Evolutionary conservation across 2,113 vertebrate species (phyloP).

Genomic region (Irena cyanogastra): DNA sequence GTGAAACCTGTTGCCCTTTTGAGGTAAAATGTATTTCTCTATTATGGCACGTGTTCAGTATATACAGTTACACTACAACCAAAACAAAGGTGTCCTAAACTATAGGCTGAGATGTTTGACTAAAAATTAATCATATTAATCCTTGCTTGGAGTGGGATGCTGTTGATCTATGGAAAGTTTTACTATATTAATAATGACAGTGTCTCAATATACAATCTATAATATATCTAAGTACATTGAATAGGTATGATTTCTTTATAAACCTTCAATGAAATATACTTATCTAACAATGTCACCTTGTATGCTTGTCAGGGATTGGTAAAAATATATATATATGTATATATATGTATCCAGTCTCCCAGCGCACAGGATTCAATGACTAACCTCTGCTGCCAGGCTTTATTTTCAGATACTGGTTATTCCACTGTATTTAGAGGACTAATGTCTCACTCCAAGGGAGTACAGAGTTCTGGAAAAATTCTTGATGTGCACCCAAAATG

Average conservation of each 20-base stretch:
- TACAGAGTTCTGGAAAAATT: slow-evolving; percentile 28
- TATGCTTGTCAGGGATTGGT: slow-evolving; percentile 50
- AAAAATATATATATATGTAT: slow-evolving; percentile 70
- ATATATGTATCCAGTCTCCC: slow-evolving; percentile 40
- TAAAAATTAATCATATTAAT: slow-evolving; percentile 36
- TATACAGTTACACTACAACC: slow-evolving; percentile 41
- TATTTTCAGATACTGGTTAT: slow-evolving; percentile 5
- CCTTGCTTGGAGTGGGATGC: slow-evolving; percentile 25
- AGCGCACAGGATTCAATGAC: slow-evolving; percentile 43
- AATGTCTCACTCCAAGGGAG: slow-evolving; percentile 15
- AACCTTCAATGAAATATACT: slow-evolving; percentile 61
- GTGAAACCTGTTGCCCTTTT: slow-evolving; percentile 11
- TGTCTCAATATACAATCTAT: slow-evolving; percentile 61
- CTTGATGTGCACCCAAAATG: neutral
- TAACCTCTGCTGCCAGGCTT: slow-evolving; percentile 24
- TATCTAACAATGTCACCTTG: slow-evolving; percentile 47
- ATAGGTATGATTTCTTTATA: slow-evolving; percentile 56
- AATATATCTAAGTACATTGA: slow-evolving; percentile 65
- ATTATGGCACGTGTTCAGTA: slow-evolving; percentile 59
- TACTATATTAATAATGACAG: slow-evolving; percentile 50
- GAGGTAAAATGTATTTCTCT: slow-evolving; percentile 55
- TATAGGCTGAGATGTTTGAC: slow-evolving; percentile 40
- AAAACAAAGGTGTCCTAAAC: slow-evolving; percentile 47
- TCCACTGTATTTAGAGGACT: neutral
- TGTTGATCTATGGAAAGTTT: slow-evolving; percentile 32